phyloP scores from a whole-genome alignment of 1,140 invertebrate species.

The Armadillidium nasatum region DNA sequence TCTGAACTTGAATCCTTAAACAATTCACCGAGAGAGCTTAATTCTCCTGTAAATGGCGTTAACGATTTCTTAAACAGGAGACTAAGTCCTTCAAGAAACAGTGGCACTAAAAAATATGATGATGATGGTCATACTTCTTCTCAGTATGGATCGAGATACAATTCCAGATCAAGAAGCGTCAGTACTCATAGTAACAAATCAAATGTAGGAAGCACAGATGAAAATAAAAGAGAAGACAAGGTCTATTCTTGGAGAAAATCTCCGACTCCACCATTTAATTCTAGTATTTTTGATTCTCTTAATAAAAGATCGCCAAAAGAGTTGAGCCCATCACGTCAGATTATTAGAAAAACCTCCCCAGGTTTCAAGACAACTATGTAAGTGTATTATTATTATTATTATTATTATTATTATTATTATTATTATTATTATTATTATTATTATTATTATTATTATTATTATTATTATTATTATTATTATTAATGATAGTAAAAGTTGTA shows the following conservation, averaged over 20 bases:
- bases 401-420: too few relatives aligned
- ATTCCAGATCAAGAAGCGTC: not conserved
- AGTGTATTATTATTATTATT: too few relatives aligned
- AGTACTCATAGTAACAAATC: not conserved
- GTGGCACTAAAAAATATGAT: not conserved
- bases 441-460: too few relatives aligned
- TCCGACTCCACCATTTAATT: not conserved
- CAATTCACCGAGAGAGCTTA: not conserved
- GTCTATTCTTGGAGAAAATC: not conserved
- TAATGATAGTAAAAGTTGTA: too few relatives aligned
- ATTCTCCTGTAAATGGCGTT: not conserved
- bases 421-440: too few relatives aligned
- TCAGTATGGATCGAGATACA: not conserved
- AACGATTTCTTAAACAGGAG: not conserved
- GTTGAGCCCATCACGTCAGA: conserved; percentile 1
- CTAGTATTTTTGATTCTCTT: not conserved
- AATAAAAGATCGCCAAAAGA: not conserved
- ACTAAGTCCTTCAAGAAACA: not conserved
- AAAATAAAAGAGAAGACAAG: not conserved
- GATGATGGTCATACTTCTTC: not conserved
- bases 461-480: too few relatives aligned
- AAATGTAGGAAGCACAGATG: not conserved
- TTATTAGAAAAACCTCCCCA: not conserved
- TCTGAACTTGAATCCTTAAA: not conserved
- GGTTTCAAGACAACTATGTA: not conserved